These are phyloP conservation scores for Gastrophysa polygoni DNA, from an alignment of 2,888 invertebrate genomes.

Conservation along the genomic window DNA sequence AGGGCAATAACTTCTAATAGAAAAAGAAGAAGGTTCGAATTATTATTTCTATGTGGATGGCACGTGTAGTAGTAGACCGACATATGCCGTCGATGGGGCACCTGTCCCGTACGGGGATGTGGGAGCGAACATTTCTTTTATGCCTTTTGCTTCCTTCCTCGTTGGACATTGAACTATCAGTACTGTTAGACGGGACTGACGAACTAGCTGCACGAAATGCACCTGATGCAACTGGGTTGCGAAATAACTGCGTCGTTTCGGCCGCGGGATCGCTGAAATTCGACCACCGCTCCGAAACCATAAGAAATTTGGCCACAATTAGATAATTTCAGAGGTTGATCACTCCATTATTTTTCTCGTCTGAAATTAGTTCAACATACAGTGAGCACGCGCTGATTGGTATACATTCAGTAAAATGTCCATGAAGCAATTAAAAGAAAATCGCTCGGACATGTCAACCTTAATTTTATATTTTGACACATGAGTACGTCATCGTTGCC, in stretches of 20 bases:
- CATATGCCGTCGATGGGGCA: constrained; percentile 33
- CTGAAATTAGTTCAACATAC: too few relatives aligned
- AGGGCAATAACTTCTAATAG: constrained; percentile 6
- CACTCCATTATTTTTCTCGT: too few relatives aligned
- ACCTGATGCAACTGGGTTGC: constrained; percentile 24
- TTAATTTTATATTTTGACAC: too few relatives aligned
- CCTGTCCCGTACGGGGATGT: constrained; percentile 42
- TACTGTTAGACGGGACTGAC: constrained; percentile 46
- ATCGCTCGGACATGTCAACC: too few relatives aligned
- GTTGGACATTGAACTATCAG: constrained; percentile 46
- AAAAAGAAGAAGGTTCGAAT: constrained; percentile 10
- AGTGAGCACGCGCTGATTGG: too few relatives aligned
- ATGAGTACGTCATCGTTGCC: too few relatives aligned
- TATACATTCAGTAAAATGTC: too few relatives aligned
- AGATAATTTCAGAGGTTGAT: too few relatives aligned
- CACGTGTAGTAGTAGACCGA: constrained; percentile 16
- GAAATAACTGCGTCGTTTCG: background rate
- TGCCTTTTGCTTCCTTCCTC: constrained; percentile 31
- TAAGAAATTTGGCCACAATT: too few relatives aligned
- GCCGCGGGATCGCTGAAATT: too few relatives aligned
- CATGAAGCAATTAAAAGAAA: too few relatives aligned
- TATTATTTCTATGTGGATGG: constrained; percentile 9
- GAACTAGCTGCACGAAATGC: constrained; percentile 35
- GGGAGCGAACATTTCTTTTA: constrained; percentile 36
- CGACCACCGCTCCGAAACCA: too few relatives aligned